Conservation (phyloP, 2,797 vertebrate genomes). For the Poeciliopsis infans region DNA sequence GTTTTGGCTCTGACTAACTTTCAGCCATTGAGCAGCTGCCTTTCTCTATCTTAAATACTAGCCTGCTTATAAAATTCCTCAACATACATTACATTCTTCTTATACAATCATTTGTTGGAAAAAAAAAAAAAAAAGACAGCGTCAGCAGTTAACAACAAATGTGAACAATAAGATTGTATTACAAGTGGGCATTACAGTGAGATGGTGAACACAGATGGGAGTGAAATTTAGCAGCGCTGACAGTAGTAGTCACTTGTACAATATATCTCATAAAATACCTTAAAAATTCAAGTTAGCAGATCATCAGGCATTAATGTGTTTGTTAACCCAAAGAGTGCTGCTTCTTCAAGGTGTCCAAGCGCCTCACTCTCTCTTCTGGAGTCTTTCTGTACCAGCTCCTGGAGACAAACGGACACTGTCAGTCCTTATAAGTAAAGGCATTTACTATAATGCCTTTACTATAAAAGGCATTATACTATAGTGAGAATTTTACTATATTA, state of each 20-base stretch:
- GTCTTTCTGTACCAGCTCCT: slow-evolving; percentile 95
- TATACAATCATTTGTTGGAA: slow-evolving; percentile 21
- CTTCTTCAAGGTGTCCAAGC: slow-evolving; percentile 77
- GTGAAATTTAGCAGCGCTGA: slow-evolving; percentile 54
- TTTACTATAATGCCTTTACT: too few relatives aligned
- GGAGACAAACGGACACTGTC: slow-evolving; percentile 32
- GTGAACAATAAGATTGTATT: slow-evolving; percentile 9
- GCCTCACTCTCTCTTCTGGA: slow-evolving; percentile 77
- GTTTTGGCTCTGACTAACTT: slow-evolving; percentile 11
- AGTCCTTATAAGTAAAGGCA: neutral
- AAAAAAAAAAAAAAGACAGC: neutral
- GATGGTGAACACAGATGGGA: slow-evolving; percentile 28
- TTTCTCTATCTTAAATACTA: neutral
- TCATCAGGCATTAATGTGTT: slow-evolving; percentile 26
- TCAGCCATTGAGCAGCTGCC: slow-evolving; percentile 8
- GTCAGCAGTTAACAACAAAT: slow-evolving; percentile 16
- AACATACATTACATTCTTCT: slow-evolving; percentile 16
- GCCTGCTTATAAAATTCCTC: slow-evolving; percentile 8
- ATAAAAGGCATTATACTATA: too few relatives aligned
- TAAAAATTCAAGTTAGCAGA: slow-evolving; percentile 45
- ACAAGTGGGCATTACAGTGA: slow-evolving; percentile 18
- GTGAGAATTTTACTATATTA: too few relatives aligned
- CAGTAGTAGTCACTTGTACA: slow-evolving; percentile 69
- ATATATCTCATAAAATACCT: slow-evolving; percentile 26
- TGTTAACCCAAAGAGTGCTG: slow-evolving; percentile 75